These are phyloP conservation scores for Cydia pomonella DNA, from an alignment of 1,140 invertebrate genomes.

Conservation along the genomic window DNA sequence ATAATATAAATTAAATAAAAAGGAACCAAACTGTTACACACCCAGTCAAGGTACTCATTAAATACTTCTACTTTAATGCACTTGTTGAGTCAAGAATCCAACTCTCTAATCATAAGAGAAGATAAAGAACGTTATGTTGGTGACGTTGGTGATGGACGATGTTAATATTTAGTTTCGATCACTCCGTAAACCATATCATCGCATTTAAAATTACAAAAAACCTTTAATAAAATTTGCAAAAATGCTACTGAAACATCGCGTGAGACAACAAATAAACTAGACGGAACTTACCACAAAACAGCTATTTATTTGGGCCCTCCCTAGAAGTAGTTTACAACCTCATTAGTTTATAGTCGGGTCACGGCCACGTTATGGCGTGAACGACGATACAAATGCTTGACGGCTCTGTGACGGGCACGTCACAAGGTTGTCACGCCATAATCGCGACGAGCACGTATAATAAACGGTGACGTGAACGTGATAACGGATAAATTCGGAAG, in stretches of 20 bases:
- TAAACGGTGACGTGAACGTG: not conserved
- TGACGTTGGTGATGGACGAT: too few relatives aligned
- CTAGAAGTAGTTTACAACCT: not conserved
- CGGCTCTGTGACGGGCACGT: constrained; percentile 13
- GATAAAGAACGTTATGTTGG: too few relatives aligned
- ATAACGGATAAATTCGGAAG: not conserved
- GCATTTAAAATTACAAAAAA: not conserved
- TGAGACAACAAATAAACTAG: constrained; percentile 42
- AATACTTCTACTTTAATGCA: too few relatives aligned
- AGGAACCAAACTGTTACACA: too few relatives aligned
- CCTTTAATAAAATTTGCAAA: not conserved
- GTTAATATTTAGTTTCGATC: too few relatives aligned
- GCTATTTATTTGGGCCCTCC: not conserved
- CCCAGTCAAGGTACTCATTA: too few relatives aligned
- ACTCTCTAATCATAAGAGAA: too few relatives aligned
- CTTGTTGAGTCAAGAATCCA: too few relatives aligned
- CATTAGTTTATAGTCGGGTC: constrained; percentile 22
- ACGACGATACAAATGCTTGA: constrained; percentile 15
- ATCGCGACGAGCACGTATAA: not conserved
- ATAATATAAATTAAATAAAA: too few relatives aligned
- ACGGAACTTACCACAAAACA: not conserved
- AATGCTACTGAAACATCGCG: constrained; percentile 34
- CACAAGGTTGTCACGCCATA: constrained; percentile 26
- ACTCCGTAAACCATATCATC: too few relatives aligned
- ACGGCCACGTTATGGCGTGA: constrained; percentile 24